Percentiles rank a stretch among this genome's conserved stretches.
Evolutionary conservation across 2,888 invertebrate genomes (phyloP).

Genomic region (Norana najaformis): DNA sequence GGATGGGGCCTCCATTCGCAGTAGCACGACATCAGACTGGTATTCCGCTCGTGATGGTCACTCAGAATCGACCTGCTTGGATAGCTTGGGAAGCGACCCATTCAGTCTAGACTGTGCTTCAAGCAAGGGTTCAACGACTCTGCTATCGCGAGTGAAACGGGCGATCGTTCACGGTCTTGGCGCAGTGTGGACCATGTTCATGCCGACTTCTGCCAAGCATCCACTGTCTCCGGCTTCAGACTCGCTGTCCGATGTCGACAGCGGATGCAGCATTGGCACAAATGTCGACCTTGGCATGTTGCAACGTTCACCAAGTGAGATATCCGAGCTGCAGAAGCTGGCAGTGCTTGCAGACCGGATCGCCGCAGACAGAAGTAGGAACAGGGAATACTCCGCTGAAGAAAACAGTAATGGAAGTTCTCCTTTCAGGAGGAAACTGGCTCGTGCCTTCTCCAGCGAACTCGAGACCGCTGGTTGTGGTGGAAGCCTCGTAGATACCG

Average conservation of each 20-base stretch:
- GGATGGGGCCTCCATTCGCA: background rate
- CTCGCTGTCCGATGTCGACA: constrained; percentile 8
- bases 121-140: background rate
- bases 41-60: background rate
- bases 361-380: background rate
- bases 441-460: constrained; percentile 5
- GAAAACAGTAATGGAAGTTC: background rate
- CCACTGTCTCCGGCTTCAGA: background rate
- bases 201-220: background rate
- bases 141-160: background rate
- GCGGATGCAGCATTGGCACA: constrained; percentile 8
- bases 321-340: constrained; percentile 9
- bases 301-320: constrained; percentile 6
- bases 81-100: background rate
- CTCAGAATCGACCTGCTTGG: background rate
- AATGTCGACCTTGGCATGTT: background rate
- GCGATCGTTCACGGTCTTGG: background rate
- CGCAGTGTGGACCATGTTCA: background rate
- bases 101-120: background rate
- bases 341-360: background rate
- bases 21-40: constrained; percentile 1
- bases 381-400: background rate
- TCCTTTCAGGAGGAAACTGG: background rate
- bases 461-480: background rate
- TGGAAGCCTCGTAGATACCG: background rate